These are phyloP conservation scores for Antheraea yamamai DNA, from an alignment of 2,888 invertebrate species.

Conservation along the genomic window DNA sequence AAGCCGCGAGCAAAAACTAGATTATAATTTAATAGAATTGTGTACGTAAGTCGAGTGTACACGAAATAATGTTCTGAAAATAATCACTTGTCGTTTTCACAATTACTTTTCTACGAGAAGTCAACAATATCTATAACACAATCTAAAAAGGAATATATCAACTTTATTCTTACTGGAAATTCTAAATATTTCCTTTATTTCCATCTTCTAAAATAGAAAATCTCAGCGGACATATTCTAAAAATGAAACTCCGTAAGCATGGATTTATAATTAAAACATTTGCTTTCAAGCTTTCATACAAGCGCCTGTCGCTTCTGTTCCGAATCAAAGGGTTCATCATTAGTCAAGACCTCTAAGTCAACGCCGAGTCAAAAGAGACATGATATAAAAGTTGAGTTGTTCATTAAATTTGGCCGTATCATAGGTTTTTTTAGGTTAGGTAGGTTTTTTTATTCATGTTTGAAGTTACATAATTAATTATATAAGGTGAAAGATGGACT, in stretches of 20 bases:
- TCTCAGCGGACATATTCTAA: background rate
- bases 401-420: conserved; percentile 3
- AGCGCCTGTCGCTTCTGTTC: background rate
- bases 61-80: background rate
- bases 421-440: background rate
- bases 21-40: background rate
- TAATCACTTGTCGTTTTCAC: background rate
- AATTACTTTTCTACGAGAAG: background rate
- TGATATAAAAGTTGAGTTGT: conserved; percentile 18
- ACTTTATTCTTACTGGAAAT: background rate
- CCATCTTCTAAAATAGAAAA: background rate
- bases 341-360: background rate
- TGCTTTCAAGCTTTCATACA: background rate
- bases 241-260: background rate
- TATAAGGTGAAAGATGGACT: background rate
- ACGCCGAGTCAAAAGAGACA: conserved; percentile 11
- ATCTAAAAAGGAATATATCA: background rate
- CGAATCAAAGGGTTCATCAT: conserved; percentile 10
- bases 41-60: background rate
- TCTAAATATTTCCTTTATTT: background rate
- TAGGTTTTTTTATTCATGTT: background rate
- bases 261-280: conserved; percentile 1
- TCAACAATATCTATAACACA: background rate
- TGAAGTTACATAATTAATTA: background rate
- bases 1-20: no score